Evolutionary conservation across 1,140 invertebrate genomes (phyloP).

Genomic region (Drosophila ogumai): DNA sequence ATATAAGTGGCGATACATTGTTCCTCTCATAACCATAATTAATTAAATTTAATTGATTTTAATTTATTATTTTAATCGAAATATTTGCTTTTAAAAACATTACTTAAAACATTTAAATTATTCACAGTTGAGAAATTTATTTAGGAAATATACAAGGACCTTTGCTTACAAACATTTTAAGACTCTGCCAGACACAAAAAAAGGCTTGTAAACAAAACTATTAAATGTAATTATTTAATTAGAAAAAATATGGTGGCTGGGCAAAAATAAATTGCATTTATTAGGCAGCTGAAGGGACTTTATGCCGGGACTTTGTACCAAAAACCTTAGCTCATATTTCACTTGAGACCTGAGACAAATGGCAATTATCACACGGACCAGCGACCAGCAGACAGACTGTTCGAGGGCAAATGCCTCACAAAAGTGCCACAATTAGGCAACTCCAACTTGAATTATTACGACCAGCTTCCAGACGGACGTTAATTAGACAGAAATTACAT

Average conservation of each 20-base stretch:
- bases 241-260: too few species aligned
- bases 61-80: too few species aligned
- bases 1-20: too few species aligned
- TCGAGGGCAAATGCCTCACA: slow-evolving; percentile 18
- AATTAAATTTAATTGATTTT: too few species aligned
- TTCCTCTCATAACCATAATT: too few species aligned
- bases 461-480: slow-evolving; percentile 14
- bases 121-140: too few species aligned
- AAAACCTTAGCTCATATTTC: slow-evolving; percentile 1
- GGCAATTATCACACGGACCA: slow-evolving; percentile 15
- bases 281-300: slow-evolving; percentile 8
- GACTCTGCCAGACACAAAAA: too few species aligned
- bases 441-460: slow-evolving; percentile 24
- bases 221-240: neutral
- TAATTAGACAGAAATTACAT: slow-evolving; percentile 44
- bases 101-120: too few species aligned
- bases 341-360: neutral
- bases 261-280: neutral
- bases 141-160: too few species aligned
- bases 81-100: too few species aligned
- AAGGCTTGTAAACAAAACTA: neutral
- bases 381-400: neutral
- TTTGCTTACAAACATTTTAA: too few species aligned
- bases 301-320: neutral
- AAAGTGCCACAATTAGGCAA: slow-evolving; percentile 39